Conservation (phyloP, 2,888 invertebrate species). For the Clanis bilineata region DNA sequence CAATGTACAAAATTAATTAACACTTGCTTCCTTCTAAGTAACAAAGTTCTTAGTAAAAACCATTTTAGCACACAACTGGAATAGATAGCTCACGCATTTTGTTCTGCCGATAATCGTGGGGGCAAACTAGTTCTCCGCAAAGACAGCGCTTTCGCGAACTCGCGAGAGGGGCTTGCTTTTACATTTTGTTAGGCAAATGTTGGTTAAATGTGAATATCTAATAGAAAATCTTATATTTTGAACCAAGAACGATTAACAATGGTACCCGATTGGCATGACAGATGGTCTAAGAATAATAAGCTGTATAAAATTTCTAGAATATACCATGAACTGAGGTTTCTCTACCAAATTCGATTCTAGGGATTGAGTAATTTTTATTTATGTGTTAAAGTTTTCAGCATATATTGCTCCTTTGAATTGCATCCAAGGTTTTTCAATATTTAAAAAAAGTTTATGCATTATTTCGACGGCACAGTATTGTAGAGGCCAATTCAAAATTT, state of each 20-base stretch:
- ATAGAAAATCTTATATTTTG: not conserved
- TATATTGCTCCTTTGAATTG: not conserved
- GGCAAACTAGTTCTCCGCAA: not conserved
- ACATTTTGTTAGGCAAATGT: not conserved
- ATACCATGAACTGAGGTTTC: too few species aligned
- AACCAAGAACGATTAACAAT: not conserved
- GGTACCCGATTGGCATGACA: not conserved
- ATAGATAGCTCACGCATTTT: slow-evolving; percentile 3
- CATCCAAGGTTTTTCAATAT: not conserved
- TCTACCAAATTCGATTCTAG: too few species aligned
- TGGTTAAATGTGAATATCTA: not conserved
- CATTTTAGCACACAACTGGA: not conserved
- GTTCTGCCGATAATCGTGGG: not conserved
- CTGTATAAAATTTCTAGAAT: not conserved
- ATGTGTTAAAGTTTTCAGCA: too few species aligned
- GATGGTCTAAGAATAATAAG: not conserved
- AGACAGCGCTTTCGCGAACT: not conserved
- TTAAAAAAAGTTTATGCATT: not conserved
- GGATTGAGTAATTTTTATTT: not conserved
- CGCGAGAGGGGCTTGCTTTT: not conserved
- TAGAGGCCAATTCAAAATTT: slow-evolving; percentile 27
- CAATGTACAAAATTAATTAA: not conserved
- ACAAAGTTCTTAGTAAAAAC: not conserved
- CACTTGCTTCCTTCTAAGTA: not conserved
- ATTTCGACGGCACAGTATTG: slow-evolving; percentile 5